Conservation (phyloP, 2,113 vertebrate genomes). For the Sakesphorus luctuosus region DNA sequence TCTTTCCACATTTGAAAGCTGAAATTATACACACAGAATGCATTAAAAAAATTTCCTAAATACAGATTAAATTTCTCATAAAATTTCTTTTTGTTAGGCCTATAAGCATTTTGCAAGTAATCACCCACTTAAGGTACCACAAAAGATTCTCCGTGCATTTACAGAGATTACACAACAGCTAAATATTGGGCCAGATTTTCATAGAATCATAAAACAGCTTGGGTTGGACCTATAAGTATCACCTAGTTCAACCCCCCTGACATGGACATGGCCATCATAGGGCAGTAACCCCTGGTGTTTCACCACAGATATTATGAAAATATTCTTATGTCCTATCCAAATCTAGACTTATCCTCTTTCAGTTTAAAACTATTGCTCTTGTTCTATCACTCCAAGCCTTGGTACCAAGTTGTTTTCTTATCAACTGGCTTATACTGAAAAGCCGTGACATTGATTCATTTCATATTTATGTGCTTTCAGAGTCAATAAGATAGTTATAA, state of each 20-base stretch:
- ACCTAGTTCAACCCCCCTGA: accelerated
- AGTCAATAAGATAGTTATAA: neutral
- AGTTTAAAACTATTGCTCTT: neutral
- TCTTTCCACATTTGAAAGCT: neutral
- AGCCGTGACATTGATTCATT: accelerated
- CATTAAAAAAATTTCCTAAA: neutral
- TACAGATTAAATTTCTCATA: neutral
- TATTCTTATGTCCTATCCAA: neutral
- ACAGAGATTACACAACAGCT: neutral
- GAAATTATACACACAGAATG: neutral
- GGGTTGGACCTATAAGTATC: neutral
- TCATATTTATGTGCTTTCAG: neutral
- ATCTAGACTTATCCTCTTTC: neutral
- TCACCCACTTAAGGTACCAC: neutral
- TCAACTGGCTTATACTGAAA: neutral
- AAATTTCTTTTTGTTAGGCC: neutral
- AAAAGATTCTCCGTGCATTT: neutral
- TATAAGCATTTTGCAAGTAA: neutral
- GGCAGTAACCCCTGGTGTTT: neutral
- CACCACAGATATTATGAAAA: accelerated
- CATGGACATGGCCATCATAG: neutral
- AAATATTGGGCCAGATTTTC: neutral
- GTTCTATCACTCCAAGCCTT: neutral
- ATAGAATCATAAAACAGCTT: neutral
- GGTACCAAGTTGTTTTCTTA: neutral